Base-by-base conservation (phyloP, 2,888 invertebrate species). In the Thereva nobilitata region DNA sequence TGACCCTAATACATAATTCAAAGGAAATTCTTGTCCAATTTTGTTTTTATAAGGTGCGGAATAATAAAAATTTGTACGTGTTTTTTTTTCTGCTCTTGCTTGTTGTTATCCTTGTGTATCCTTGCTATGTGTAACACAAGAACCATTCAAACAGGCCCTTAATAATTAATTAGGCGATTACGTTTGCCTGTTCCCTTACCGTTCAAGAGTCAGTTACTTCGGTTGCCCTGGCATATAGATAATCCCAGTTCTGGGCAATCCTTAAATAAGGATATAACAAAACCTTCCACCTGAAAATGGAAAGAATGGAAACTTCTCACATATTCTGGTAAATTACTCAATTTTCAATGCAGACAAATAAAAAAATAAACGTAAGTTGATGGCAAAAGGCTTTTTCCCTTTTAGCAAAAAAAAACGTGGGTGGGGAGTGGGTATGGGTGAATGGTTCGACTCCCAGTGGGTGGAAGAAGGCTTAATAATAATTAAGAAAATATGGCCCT, bases 21-120 rank as follows among this genome's bases (percentile, higher is more conserved):
- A 10, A n/a, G 41, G 37, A 55, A 61, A 68, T 66, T 61, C 66
- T 55, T 55, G 61, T 66, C 61, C 66, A 68, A 68, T 68, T 68
- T 61, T 50, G 68, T 68, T 68, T 67, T 68, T 68, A 68, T 66
- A 68, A 68, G 68, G 66, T 68, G 68, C 68, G 44, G 68, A 68
- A 66, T 66, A 68, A 68, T 68, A 68, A 68, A 68, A 52, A 55
- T 55, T 35, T 52, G 59, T 38, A 61, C 67, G 59, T 59, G 59
- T 49, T 42, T 10, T 44, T 59, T 47, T 23, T 12, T 10, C 38
- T 4, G n/a, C 34, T 6, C 56, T 23, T n/a, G 10, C 10, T 52
- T 52, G 52, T 34, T 9, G 6, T 8, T 9, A 34, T 12, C 10
- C 8, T 35, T 34, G 10, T 37, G 49, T 45, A 23, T 8, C 8